phyloP scores from a whole-genome alignment of 2,888 invertebrate genomes.

The Pseudococcus viburni region DNA sequence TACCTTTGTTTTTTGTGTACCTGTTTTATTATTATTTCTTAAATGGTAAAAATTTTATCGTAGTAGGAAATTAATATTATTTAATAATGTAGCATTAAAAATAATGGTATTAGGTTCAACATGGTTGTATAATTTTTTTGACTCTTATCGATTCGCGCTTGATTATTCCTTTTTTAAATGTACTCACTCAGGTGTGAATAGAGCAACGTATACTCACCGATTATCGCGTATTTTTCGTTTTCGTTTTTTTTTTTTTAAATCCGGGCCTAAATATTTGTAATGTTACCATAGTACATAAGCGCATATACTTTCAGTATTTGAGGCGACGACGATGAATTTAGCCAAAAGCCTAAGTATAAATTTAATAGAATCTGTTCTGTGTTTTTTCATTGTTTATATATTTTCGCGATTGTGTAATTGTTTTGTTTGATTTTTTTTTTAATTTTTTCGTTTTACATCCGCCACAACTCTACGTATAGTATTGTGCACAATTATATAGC shows the following conservation, averaged over 20 bases:
- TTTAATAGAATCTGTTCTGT: background rate
- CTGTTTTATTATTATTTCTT: constrained; percentile 36
- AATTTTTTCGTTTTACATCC: background rate
- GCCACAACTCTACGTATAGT: constrained; percentile 8
- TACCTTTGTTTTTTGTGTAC: constrained; percentile 57
- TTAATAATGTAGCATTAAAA: background rate
- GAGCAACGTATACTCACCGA: constrained; percentile 1
- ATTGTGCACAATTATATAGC: constrained; percentile 41
- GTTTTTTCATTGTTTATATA: constrained; percentile 18
- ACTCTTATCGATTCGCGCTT: background rate
- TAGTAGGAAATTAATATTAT: background rate
- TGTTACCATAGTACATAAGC: constrained; percentile 52
- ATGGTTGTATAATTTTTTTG: constrained; percentile 36
- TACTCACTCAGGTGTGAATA: constrained; percentile 3
- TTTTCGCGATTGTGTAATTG: background rate
- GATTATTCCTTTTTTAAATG: background rate
- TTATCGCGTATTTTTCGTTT: background rate
- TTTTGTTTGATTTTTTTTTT: background rate
- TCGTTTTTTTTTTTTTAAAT: background rate
- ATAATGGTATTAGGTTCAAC: background rate
- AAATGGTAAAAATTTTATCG: constrained; percentile 17
- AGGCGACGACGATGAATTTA: background rate
- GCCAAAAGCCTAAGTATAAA: background rate
- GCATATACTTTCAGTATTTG: constrained; percentile 45
- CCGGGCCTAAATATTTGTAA: constrained; percentile 37